Evolutionary conservation across 2,888 invertebrate genomes (phyloP).

Genomic region (Allolobophora icterica): DNA sequence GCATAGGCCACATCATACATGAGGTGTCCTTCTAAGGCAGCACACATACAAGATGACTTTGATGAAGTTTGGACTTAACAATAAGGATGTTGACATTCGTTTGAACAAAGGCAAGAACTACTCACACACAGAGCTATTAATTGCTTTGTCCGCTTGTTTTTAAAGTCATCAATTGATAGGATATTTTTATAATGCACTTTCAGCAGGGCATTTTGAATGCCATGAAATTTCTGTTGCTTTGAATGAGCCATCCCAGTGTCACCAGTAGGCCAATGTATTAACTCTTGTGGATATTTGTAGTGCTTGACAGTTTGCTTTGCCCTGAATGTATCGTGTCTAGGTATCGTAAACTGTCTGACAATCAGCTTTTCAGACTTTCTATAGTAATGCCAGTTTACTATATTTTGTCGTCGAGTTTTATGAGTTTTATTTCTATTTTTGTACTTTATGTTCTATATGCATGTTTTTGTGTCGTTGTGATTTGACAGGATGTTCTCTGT

Average conservation of each 20-base stretch:
- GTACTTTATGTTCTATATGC: background rate
- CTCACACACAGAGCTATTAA: background rate
- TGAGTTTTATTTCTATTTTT: background rate
- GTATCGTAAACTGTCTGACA: background rate
- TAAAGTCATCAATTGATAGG: background rate
- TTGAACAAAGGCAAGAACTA: background rate
- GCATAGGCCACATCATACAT: no score
- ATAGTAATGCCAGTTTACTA: background rate
- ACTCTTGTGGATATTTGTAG: no score
- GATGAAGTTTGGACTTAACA: background rate
- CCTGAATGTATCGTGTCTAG: background rate
- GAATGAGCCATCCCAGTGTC: background rate
- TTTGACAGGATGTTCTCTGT: constrained; percentile 29
- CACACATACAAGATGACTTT: background rate
- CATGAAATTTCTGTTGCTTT: background rate
- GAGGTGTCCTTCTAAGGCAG: background rate
- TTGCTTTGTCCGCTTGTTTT: background rate
- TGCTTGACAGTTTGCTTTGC: background rate
- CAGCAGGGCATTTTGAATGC: background rate
- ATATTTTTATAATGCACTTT: background rate
- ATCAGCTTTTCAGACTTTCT: background rate
- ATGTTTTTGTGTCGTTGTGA: constrained; percentile 14
- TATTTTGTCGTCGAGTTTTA: background rate
- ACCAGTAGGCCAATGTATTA: background rate
- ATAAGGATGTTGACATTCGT: background rate